Evolutionary conservation across 2,113 vertebrate genomes (phyloP).

Genomic region (Ictalurus furcatus): DNA sequence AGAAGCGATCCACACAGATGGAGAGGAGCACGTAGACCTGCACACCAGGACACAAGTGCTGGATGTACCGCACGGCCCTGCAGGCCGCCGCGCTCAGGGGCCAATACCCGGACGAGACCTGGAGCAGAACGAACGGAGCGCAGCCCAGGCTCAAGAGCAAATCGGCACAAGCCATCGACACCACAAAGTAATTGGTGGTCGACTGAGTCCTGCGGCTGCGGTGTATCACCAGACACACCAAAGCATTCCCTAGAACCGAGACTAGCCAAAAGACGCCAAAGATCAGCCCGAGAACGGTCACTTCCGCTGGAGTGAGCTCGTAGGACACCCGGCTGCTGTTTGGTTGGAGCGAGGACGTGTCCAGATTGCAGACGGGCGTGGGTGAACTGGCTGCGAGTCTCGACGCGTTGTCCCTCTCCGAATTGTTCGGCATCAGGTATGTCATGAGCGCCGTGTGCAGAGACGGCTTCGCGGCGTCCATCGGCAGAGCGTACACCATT

Average conservation of each 20-base stretch:
- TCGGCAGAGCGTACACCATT: slow-evolving; percentile 73
- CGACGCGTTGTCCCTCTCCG: slow-evolving; percentile 58
- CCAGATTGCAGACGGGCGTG: slow-evolving; percentile 49
- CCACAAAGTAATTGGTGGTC: slow-evolving; percentile 93
- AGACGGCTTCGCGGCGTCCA: slow-evolving; percentile 64
- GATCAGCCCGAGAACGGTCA: slow-evolving; percentile 72
- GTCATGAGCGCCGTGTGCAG: slow-evolving; percentile 61
- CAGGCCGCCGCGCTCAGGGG: slow-evolving; percentile 73
- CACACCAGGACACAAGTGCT: slow-evolving; percentile 84
- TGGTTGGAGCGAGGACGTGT: slow-evolving; percentile 43
- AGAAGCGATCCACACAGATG: slow-evolving; percentile 89
- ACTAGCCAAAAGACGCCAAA: slow-evolving; percentile 82
- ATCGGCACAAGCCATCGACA: slow-evolving; percentile 90
- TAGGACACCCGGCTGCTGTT: slow-evolving; percentile 68
- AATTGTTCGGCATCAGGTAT: slow-evolving; percentile 71
- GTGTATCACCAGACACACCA: slow-evolving; percentile 90
- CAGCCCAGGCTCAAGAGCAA: slow-evolving; percentile 80
- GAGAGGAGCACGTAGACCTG: slow-evolving; percentile 88
- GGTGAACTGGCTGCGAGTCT: slow-evolving; percentile 51
- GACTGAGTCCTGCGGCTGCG: slow-evolving; percentile 90
- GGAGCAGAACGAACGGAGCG: slow-evolving; percentile 80
- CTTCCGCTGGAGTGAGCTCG: slow-evolving; percentile 69
- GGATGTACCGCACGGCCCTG: slow-evolving; percentile 80
- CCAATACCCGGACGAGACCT: slow-evolving; percentile 81
- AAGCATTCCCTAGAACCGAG: slow-evolving; percentile 84